Evolutionary conservation across 2,797 vertebrate species (phyloP).

Genomic region (Xerus rutilus): DNA sequence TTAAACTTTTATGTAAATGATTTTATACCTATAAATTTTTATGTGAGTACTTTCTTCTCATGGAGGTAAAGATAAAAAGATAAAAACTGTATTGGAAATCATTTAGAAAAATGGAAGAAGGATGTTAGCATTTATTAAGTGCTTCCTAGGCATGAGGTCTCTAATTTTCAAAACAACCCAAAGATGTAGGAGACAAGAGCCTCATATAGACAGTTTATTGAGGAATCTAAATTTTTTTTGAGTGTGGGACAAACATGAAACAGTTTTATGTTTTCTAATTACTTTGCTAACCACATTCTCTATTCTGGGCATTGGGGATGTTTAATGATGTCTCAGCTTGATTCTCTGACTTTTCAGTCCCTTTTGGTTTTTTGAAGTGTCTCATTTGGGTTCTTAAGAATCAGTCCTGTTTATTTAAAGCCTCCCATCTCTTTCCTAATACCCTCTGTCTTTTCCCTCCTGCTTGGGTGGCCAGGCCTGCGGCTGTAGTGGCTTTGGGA

Average conservation of each 20-base stretch:
- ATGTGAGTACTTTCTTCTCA: not conserved
- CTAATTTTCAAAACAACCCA: slow-evolving; percentile 14
- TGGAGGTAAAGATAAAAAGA: slow-evolving; percentile 1
- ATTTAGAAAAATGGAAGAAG: not conserved
- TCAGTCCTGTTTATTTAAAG: slow-evolving; percentile 63
- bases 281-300: slow-evolving; percentile 52
- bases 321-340: slow-evolving; percentile 59
- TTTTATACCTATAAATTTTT: not conserved
- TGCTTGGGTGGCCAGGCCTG: slow-evolving; percentile 66
- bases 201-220: slow-evolving; percentile 51
- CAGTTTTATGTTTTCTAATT: slow-evolving; percentile 55
- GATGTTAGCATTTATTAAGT: not conserved
- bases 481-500: slow-evolving; percentile 18
- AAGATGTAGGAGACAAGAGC: not conserved
- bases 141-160: not conserved
- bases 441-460: slow-evolving; percentile 47
- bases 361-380: slow-evolving; percentile 67
- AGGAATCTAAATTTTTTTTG: not conserved
- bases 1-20: not conserved
- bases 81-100: not conserved
- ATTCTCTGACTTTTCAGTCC: slow-evolving; percentile 36
- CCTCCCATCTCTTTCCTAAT: slow-evolving; percentile 45
- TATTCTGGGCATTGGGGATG: slow-evolving; percentile 50
- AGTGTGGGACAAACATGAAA: not conserved
- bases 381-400: slow-evolving; percentile 68